A percentile compares a stretch with the other conserved stretches of the same genome.
These are phyloP conservation scores for Pygmarrhopalites habei DNA, from an alignment of 1,140 invertebrate species.

Conservation along the genomic window DNA sequence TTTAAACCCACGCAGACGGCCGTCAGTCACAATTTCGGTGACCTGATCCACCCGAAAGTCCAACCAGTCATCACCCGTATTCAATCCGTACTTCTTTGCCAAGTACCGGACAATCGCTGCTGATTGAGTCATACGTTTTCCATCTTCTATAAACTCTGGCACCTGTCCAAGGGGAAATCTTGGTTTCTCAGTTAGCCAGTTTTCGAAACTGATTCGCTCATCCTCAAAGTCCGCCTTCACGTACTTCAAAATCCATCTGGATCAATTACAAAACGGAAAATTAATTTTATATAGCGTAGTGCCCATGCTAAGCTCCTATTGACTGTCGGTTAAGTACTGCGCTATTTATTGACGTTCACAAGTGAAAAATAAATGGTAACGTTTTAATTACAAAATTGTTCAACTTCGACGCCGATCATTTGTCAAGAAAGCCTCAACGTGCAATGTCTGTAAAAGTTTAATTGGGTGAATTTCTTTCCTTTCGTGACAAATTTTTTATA, in stretches of 20 bases:
- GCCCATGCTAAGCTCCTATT: too few relatives aligned
- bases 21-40: slow-evolving; percentile 40
- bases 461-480: too few relatives aligned
- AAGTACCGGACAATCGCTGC: slow-evolving; percentile 59
- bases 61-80: slow-evolving; percentile 57
- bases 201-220: slow-evolving; percentile 47
- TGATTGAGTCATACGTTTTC: slow-evolving; percentile 56
- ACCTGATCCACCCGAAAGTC: slow-evolving; percentile 54
- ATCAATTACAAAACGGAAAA: too few relatives aligned
- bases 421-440: too few relatives aligned
- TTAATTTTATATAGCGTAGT: too few relatives aligned
- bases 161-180: slow-evolving; percentile 53
- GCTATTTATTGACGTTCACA: too few relatives aligned
- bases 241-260: slow-evolving; percentile 58
- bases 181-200: slow-evolving; percentile 44
- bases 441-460: too few relatives aligned
- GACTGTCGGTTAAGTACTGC: too few relatives aligned
- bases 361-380: too few relatives aligned
- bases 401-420: too few relatives aligned
- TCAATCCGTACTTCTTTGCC: slow-evolving; percentile 53
- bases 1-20: not conserved
- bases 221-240: slow-evolving; percentile 59
- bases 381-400: too few relatives aligned
- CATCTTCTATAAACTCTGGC: slow-evolving; percentile 61
- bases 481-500: too few relatives aligned